These are phyloP conservation scores for Palythoa caribaeorum DNA, from an alignment of 92 coral and sea anemone species.

Conservation along the genomic window DNA sequence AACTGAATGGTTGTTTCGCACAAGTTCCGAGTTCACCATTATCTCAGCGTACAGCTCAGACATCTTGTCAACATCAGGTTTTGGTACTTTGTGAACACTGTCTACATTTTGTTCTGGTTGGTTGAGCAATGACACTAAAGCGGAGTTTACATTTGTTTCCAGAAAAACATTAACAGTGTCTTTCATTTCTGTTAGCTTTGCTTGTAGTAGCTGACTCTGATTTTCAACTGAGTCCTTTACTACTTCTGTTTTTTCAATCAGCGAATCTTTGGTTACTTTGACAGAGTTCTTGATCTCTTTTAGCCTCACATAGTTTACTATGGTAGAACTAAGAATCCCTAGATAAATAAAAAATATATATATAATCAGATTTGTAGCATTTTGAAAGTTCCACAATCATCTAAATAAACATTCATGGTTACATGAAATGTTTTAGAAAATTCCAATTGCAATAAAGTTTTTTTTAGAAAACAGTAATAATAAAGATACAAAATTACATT, in stretches of 20 bases:
- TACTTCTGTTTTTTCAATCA: conserved; percentile 78
- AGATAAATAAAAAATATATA: not conserved
- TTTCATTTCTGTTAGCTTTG: conserved; percentile 66
- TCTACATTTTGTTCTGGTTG: not conserved
- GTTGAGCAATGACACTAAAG: conserved; percentile 40
- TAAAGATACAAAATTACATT: too few species aligned
- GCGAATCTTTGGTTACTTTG: conserved; percentile 71
- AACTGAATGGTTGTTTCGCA: conserved; percentile 22
- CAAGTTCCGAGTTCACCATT: conserved; percentile 32
- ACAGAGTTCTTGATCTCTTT: conserved; percentile 91
- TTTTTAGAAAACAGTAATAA: too few species aligned
- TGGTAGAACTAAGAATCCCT: conserved; percentile 92
- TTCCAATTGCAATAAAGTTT: too few species aligned
- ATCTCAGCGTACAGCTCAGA: conserved; percentile 23
- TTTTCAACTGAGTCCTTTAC: conserved; percentile 64
- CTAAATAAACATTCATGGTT: too few species aligned
- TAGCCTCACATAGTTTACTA: conserved; percentile 84
- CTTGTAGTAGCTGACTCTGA: conserved; percentile 63
- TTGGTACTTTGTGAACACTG: not conserved
- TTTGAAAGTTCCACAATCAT: too few species aligned
- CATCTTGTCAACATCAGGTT: not conserved
- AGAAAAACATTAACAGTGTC: conserved; percentile 69
- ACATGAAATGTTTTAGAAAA: too few species aligned
- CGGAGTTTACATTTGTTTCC: conserved; percentile 63
- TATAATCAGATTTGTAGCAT: not conserved